Base-by-base conservation (phyloP, 2,888 invertebrate genomes). In the Andrena haemorrhoa region DNA sequence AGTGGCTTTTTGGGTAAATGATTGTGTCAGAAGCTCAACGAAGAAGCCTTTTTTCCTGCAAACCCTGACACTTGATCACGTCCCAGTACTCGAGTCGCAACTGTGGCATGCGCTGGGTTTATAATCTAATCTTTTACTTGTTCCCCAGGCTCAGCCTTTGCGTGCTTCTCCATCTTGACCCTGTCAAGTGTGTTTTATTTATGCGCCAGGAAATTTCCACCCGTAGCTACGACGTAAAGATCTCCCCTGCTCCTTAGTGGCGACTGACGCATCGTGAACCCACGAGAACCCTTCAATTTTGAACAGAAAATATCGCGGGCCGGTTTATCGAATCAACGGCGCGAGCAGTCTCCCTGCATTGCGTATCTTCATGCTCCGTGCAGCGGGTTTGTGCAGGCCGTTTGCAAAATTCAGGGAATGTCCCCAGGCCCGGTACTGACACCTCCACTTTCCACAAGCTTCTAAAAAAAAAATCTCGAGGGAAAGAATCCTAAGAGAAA, bases 161-260 rank as follows among this genome's bases (percentile, higher is more conserved):
- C 23, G 23, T 56, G 23, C 26, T 56, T 56, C 23, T 23, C 10
- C 23, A 20, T 26, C 23, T 56, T 56, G 16, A 49, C 47, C 8
- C 26, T 26, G 49, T 29, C 23, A 51, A 49, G 49, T 16, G 29
- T 29, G 26, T 65, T 47, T 23, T 49, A 49, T 65, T 65, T 64
- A 56, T 56, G 56, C 20, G 26, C 23, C 23, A 23, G 26, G 10
- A 20, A 56, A 56, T 26, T 56, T 26, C 23, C 20, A 5, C 20
- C 26, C 10, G 23, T 10, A 56, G 56, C 26, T 53, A 20, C n/a
- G 23, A 20, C 53, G 8, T 53, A n/a, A 23, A n/a, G 53, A 56
- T 26, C 10, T 56, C 23, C 10, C 23, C 10, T 26, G 8, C 23
- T 56, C 10, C 56, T 56, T 26, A 53, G 8, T 8, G 8, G 8